phyloP scores from a whole-genome alignment of 2,797 vertebrate species.

The Glossophaga mutica region DNA sequence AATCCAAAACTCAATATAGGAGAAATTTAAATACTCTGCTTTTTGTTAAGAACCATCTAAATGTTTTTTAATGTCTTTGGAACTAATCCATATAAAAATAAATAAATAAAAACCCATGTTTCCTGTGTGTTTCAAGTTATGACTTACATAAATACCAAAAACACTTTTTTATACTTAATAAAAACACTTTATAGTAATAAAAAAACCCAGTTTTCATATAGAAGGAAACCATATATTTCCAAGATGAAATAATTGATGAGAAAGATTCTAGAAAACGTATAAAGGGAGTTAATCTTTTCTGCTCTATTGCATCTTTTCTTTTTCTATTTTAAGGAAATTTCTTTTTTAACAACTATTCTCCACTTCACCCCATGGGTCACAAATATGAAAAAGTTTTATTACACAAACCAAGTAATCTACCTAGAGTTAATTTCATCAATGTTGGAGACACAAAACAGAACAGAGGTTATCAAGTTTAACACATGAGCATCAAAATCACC shows the following conservation, averaged over 20 bases:
- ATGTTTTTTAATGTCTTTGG: neutral
- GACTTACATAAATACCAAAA: neutral
- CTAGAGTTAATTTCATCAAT: neutral
- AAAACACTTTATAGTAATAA: neutral
- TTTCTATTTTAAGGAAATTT: neutral
- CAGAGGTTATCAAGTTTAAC: neutral
- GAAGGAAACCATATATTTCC: neutral
- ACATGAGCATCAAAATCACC: neutral
- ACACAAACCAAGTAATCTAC: neutral
- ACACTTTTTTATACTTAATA: neutral
- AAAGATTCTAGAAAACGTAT: neutral
- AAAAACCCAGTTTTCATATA: neutral
- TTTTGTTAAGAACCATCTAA: neutral
- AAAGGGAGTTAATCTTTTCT: neutral
- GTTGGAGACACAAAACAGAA: neutral
- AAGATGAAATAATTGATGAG: neutral
- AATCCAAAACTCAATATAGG: constrained; percentile 3
- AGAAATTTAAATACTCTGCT: neutral
- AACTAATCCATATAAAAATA: neutral
- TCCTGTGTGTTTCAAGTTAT: neutral
- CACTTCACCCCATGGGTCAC: neutral
- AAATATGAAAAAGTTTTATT: neutral
- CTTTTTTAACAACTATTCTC: neutral
- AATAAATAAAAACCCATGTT: neutral
- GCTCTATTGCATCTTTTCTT: neutral